Conservation (phyloP, 2,113 vertebrate species). For the Laterallus jamaicensis region DNA sequence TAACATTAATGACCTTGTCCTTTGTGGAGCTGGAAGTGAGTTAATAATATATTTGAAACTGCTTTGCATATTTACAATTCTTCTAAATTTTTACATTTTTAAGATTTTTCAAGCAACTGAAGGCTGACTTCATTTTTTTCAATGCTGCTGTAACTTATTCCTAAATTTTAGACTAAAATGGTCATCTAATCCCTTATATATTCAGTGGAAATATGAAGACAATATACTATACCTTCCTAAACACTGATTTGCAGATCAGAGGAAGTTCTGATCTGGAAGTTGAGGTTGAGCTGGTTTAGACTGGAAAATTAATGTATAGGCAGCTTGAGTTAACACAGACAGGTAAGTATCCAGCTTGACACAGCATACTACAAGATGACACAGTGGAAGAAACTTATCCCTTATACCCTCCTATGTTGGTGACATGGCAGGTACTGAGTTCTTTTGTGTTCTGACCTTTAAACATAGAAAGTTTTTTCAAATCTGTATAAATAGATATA, state of each 20-base stretch:
- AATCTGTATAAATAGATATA: not conserved
- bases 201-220: not conserved
- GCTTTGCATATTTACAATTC: not conserved
- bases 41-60: not conserved
- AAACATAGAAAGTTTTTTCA: not conserved
- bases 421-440: not conserved
- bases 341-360: not conserved
- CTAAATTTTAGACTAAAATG: not conserved
- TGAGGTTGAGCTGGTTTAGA: not conserved
- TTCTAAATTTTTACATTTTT: not conserved
- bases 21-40: not conserved
- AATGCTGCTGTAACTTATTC: not conserved
- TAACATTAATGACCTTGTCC: not conserved
- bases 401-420: not conserved
- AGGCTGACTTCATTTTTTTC: not conserved
- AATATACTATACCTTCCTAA: not conserved
- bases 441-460: not conserved
- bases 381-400: not conserved
- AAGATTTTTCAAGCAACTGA: not conserved
- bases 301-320: not conserved
- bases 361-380: not conserved
- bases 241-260: not conserved
- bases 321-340: not conserved
- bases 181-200: not conserved
- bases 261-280: not conserved